Evolutionary conservation across 2,888 invertebrate species (phyloP), one percentile per base, ranked within the genome.

Genomic region (Chloroclystis v-ata): DNA sequence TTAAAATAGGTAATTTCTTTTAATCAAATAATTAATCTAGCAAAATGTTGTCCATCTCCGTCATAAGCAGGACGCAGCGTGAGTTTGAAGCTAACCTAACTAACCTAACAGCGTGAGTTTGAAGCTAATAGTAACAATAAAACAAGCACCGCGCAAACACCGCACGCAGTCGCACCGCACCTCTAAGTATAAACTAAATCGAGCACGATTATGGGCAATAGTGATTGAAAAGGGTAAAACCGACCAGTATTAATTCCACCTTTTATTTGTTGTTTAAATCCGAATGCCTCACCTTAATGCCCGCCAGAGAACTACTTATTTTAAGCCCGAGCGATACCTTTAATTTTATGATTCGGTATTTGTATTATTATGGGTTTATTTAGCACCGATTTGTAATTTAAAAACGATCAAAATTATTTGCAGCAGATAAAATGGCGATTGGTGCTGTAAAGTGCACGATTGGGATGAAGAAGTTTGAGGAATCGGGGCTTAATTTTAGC

Each of bases 211-310:
- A 83, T 76, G 77, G 78, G 83, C 83, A 83, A 83, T 82, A 85
- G 82, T 81, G 82, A 80, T 82, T 82, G 82, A 82, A 78, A 78
- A 80, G 84, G 83, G 83, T 78, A 83, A 75, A 69, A 71, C 75
- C 75, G 75, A 72, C 74, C 71, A 60, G 70, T 67, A 71, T 70
- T 72, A 67, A 70, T 71, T 71, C 70, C 63, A 61, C 64, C 65
- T 69, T 72, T 70, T 74, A 69, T 75, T 70, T 71, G 65, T 69
- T 66, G 64, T 67, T 67, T 69, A 65, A 67, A 59, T 63, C 63
- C 60, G 63, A 71, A 72, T 71, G 67, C 63, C 61, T 61, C 57
- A 57, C 63, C 63, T 64, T 69, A 68, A 71, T 70, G 67, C 65
- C 60, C 52, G 59, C 61, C 35, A 9, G 37, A 40, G 52, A 54